Evolutionary conservation across 2,888 invertebrate species (phyloP).

Genomic region (Netelia melanura): DNA sequence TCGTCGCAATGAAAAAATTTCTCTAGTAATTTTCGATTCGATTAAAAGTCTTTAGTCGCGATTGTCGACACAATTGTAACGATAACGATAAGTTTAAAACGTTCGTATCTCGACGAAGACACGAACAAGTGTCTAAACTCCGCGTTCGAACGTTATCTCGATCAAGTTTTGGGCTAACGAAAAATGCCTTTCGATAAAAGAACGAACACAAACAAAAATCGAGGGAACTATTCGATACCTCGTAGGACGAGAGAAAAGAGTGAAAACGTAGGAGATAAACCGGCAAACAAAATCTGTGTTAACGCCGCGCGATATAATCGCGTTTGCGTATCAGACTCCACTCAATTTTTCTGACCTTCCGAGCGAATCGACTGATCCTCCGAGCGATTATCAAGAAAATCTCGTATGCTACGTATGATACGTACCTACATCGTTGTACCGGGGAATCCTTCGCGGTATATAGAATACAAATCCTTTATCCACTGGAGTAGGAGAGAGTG

Average conservation of each 20-base stretch:
- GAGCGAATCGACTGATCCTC: slow-evolving; percentile 78
- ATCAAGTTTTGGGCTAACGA: too few species aligned
- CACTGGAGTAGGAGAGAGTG: background rate
- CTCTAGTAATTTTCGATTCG: background rate
- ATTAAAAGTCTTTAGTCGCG: background rate
- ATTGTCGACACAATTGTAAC: background rate
- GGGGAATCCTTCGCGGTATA: slow-evolving; percentile 37
- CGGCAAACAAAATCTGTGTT: slow-evolving; percentile 28
- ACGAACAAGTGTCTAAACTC: background rate
- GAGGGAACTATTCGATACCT: background rate
- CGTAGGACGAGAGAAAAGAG: slow-evolving; percentile 8
- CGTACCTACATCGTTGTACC: slow-evolving; percentile 17
- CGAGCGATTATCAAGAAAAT: slow-evolving; percentile 75
- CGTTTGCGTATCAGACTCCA: slow-evolving; percentile 82
- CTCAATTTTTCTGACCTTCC: slow-evolving; percentile 83
- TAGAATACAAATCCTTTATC: slow-evolving; percentile 17
- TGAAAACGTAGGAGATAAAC: slow-evolving; percentile 26
- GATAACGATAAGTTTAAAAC: background rate
- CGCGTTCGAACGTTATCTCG: too few species aligned
- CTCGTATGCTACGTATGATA: slow-evolving; percentile 45
- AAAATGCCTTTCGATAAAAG: background rate
- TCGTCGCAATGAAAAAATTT: background rate
- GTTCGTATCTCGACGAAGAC: background rate
- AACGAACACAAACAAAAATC: background rate
- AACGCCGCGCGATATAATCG: slow-evolving; percentile 78